These are phyloP conservation scores for Gymnodraco acuticeps DNA, from an alignment of 2,797 vertebrate genomes.

Conservation along the genomic window DNA sequence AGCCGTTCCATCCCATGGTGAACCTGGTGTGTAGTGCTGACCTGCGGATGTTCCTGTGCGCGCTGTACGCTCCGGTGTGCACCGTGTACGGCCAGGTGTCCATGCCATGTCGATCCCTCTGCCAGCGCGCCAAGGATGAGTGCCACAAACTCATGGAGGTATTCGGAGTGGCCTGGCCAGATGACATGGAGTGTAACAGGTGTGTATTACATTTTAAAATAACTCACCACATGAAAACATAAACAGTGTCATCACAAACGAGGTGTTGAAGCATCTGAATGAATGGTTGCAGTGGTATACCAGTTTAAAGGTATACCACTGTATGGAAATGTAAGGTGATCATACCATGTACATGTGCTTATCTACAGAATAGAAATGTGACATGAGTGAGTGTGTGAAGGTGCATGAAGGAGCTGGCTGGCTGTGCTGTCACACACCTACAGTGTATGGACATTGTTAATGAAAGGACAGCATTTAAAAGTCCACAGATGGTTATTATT, in stretches of 20 bases:
- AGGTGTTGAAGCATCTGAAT: neutral
- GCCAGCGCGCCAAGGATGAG: constrained; percentile 89
- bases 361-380: too few species aligned
- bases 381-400: too few species aligned
- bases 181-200: constrained; percentile 97
- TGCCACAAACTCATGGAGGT: constrained; percentile 96
- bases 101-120: constrained; percentile 92
- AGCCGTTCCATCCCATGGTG: constrained; percentile 97
- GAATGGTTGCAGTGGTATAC: too few species aligned
- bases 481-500: too few species aligned
- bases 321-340: too few species aligned
- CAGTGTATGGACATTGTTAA: too few species aligned
- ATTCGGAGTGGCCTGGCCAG: constrained; percentile 94
- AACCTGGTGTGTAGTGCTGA: constrained; percentile 94
- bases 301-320: too few species aligned
- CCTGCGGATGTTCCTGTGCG: constrained; percentile 94
- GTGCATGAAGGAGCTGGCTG: too few species aligned
- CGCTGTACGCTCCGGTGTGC: constrained; percentile 94
- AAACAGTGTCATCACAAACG: neutral
- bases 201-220: constrained; percentile 48
- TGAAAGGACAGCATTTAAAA: too few species aligned
- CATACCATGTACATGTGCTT: too few species aligned
- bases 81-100: constrained; percentile 92
- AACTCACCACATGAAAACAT: neutral
- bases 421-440: too few species aligned